Conservation (phyloP, 2,113 vertebrate species). For the Neofelis nebulosa region DNA sequence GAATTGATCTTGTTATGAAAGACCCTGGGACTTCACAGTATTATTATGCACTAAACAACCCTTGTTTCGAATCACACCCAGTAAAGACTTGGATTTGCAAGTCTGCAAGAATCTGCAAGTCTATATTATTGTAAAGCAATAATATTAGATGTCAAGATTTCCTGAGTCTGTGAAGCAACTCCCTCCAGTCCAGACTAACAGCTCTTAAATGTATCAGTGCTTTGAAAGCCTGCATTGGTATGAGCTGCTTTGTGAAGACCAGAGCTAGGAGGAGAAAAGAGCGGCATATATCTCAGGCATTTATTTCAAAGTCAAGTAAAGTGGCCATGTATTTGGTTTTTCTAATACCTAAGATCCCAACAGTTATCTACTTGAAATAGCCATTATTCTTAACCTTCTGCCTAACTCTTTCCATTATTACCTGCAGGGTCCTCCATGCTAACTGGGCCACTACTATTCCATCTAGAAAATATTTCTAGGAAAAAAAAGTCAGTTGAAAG, state of each 20-base stretch:
- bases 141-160: not conserved
- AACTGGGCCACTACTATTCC: not conserved
- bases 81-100: not conserved
- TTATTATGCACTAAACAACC: not conserved
- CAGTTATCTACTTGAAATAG: not conserved
- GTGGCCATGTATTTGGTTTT: not conserved
- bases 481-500: not conserved
- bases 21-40: not conserved
- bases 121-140: not conserved
- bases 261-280: not conserved
- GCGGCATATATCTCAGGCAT: not conserved
- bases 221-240: not conserved
- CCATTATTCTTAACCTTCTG: not conserved
- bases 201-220: not conserved
- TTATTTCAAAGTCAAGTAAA: not conserved
- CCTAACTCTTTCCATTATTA: not conserved
- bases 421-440: not conserved
- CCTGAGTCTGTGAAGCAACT: not conserved
- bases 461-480: not conserved
- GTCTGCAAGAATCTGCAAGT: no score
- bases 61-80: not conserved
- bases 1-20: not conserved
- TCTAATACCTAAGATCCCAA: not conserved
- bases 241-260: not conserved
- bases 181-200: not conserved